A percentile compares a stretch with the other conserved stretches of the same genome.
Conservation (phyloP, 2,797 vertebrate genomes). For the Lithobates sylvaticus region DNA sequence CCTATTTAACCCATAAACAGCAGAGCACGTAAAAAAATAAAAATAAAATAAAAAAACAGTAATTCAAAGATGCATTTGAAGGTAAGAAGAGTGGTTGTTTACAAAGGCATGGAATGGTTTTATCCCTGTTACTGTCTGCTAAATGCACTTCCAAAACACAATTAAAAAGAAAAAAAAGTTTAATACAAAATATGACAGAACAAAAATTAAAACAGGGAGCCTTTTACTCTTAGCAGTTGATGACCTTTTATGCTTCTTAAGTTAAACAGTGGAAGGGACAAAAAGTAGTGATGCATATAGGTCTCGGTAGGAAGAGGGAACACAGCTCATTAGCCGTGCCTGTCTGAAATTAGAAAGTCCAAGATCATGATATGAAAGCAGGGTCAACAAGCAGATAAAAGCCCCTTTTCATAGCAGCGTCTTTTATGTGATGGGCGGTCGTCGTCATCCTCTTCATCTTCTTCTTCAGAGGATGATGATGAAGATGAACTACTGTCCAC, state of each 20-base stretch:
- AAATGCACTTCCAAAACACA: constrained; percentile 17
- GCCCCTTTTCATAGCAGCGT: constrained; percentile 94
- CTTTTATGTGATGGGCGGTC: constrained; percentile 92
- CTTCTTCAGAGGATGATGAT: constrained; percentile 84
- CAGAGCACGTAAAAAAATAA: background rate
- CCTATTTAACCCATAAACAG: background rate
- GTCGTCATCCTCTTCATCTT: constrained; percentile 92
- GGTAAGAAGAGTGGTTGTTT: constrained; percentile 21
- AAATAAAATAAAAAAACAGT: background rate
- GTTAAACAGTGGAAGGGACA: constrained; percentile 52
- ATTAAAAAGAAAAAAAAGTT: constrained; percentile 7
- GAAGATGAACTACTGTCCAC: constrained; percentile 94
- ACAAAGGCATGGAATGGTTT: constrained; percentile 43
- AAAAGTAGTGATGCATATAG: constrained; percentile 53
- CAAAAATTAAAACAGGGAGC: background rate
- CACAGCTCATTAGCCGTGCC: constrained; percentile 59
- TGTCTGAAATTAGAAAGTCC: constrained; percentile 65
- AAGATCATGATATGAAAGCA: constrained; percentile 62
- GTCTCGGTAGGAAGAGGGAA: constrained; percentile 62
- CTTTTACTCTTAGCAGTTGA: constrained; percentile 11
- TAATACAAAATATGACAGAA: background rate
- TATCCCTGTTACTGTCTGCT: background rate
- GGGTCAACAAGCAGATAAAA: constrained; percentile 96
- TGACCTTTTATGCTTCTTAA: constrained; percentile 16
- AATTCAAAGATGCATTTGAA: constrained; percentile 7